phyloP scores from a whole-genome alignment of 2,888 invertebrate species.

The Limnephilus rhombicus region DNA sequence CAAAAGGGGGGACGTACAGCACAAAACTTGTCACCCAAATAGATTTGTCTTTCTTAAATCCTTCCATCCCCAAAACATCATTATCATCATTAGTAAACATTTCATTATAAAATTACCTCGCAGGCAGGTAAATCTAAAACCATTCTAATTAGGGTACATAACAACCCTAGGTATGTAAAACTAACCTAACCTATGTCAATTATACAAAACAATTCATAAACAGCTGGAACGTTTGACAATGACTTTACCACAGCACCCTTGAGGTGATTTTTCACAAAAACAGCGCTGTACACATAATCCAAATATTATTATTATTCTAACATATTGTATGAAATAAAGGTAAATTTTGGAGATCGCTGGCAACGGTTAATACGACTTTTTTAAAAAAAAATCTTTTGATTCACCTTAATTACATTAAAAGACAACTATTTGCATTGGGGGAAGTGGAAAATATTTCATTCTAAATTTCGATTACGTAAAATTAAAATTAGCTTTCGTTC shows the following conservation, averaged over 20 bases:
- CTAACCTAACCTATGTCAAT: not conserved
- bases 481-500: too few relatives aligned
- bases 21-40: too few relatives aligned
- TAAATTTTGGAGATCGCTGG: not conserved
- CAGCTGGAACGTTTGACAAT: not conserved
- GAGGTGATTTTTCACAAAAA: too few relatives aligned
- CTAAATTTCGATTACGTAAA: too few relatives aligned
- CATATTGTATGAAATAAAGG: not conserved
- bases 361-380: not conserved
- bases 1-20: too few relatives aligned
- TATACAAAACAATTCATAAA: not conserved
- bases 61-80: not conserved
- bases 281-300: too few relatives aligned
- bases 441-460: too few relatives aligned
- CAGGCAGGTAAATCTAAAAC: not conserved
- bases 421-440: too few relatives aligned
- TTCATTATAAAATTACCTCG: not conserved
- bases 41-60: too few relatives aligned
- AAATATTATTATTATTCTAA: not conserved
- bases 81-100: not conserved
- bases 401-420: constrained; percentile 93
- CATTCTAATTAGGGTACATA: not conserved
- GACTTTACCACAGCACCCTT: not conserved
- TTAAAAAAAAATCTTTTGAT: constrained; percentile 85
- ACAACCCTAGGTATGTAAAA: not conserved